Base-by-base conservation (phyloP, 2,888 invertebrate species). In the Melitaea athalia region DNA sequence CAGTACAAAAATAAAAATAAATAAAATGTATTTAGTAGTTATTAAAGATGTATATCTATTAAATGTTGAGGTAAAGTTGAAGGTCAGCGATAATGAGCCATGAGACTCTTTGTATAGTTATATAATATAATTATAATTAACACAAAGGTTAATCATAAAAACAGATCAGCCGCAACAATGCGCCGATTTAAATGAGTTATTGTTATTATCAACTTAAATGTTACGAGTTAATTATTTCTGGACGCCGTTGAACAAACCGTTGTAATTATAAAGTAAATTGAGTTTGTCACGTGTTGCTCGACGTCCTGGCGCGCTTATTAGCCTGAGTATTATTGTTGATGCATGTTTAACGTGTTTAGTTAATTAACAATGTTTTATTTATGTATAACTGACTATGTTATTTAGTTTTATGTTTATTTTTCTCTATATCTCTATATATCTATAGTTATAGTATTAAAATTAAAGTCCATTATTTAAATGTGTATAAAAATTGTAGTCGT, bases 181-280 rank as follows among this genome's bases (percentile, higher is more conserved):
- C 14, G 61, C 59, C 33, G 63, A 63, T 43, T 45, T 63, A 45
- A 67, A 52, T 59, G 42, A 50, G 59, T 45, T 67, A 67, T 64
- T 59, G 31, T 63, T 62, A 59, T 63, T 68, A 61, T 52, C 63
- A 53, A 63, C 53, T 43, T 49, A 57, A 50, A 62, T 52, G 59
- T 55, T 45, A 64, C 52, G 59, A 61, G 68, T 67, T 73, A 68
- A 70, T 72, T 73, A 72, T 72, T 72, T 69, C 57, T 50, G 63
- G 53, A 64, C 70, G 59, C 47, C 57, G 49, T 71, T 68, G 63
- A 68, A 70, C 64, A 74, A 73, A 67, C 71, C 50, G 60, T 70
- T 12, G 65, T 72, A 75, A 76, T 77, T 75, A 74, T 70, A 75
- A 72, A 72, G 70, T 70, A 73, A 74, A 77, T 74, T 74, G 67